These are phyloP conservation scores for Phrynosoma platyrhinos DNA, from an alignment of 2,113 vertebrate genomes.

Conservation along the genomic window DNA sequence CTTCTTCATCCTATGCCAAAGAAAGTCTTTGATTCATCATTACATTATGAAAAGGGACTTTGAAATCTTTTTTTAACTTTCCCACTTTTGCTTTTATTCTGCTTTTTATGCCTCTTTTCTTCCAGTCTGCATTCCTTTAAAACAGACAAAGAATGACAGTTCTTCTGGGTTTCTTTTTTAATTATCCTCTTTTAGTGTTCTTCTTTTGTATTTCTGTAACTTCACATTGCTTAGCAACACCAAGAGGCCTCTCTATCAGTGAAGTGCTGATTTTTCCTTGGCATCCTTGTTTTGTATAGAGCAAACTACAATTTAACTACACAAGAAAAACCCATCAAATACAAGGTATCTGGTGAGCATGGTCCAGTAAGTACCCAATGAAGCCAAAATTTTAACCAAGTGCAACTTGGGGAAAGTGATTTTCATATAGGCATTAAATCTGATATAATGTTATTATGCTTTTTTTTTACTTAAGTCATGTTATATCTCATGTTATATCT, in stretches of 20 bases:
- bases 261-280: constrained; percentile 18
- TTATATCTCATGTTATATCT: too few species aligned
- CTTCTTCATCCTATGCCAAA: not conserved
- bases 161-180: constrained; percentile 5
- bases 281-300: constrained; percentile 35
- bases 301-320: constrained; percentile 38
- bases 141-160: not conserved
- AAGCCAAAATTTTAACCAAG: not conserved
- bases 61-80: constrained; percentile 9
- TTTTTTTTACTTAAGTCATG: not conserved
- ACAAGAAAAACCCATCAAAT: constrained; percentile 30
- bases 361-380: constrained; percentile 2
- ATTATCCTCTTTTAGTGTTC: constrained; percentile 28
- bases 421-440: not conserved
- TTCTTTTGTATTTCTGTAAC: constrained; percentile 38
- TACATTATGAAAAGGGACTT: fast-evolving
- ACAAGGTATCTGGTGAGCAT: not conserved
- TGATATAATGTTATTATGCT: not conserved
- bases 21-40: not conserved
- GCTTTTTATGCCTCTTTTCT: constrained; percentile 7
- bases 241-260: constrained; percentile 47
- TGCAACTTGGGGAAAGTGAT: not conserved
- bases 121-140: fast-evolving
- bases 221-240: constrained; percentile 66
- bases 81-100: constrained; percentile 16